Conservation (phyloP, 1,140 invertebrate species). For the Ceratoteleas bidentatus region DNA sequence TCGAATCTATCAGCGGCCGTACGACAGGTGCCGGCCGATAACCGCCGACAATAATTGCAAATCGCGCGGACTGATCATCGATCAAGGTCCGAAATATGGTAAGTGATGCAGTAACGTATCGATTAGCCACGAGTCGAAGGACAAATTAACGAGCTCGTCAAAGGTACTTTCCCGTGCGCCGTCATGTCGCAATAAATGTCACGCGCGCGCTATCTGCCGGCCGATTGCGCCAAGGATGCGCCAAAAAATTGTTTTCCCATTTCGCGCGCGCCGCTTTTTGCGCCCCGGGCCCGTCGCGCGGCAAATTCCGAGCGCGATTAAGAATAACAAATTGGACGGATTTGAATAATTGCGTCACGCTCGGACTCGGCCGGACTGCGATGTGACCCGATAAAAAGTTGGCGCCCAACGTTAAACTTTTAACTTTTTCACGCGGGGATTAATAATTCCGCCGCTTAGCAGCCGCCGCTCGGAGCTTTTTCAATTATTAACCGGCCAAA, state of each 20-base stretch:
- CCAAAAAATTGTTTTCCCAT: constrained; percentile 35
- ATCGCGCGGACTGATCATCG: constrained; percentile 74
- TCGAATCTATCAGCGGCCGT: constrained; percentile 73
- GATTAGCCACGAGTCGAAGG: constrained; percentile 69
- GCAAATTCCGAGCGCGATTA: constrained; percentile 9
- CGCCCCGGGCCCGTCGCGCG: background rate
- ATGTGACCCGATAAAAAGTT: constrained; percentile 39
- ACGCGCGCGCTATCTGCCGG: constrained; percentile 1
- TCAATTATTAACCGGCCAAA: too few relatives aligned
- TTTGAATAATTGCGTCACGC: constrained; percentile 40
- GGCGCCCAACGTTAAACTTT: constrained; percentile 10
- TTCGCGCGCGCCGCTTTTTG: constrained; percentile 16
- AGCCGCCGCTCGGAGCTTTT: too few relatives aligned
- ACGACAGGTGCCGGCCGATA: constrained; percentile 75
- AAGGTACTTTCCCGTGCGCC: constrained; percentile 56
- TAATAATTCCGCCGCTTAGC: too few relatives aligned
- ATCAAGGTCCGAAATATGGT: constrained; percentile 74
- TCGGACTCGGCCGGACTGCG: constrained; percentile 1
- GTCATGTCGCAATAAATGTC: constrained; percentile 45
- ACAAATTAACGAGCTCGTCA: constrained; percentile 69
- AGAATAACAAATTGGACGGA: constrained; percentile 27
- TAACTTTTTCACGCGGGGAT: too few relatives aligned
- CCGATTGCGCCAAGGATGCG: constrained; percentile 20
- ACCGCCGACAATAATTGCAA: constrained; percentile 76
- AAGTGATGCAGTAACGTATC: constrained; percentile 69